phyloP scores from a whole-genome alignment of 2,113 vertebrate species.

The Mastomys coucha region DNA sequence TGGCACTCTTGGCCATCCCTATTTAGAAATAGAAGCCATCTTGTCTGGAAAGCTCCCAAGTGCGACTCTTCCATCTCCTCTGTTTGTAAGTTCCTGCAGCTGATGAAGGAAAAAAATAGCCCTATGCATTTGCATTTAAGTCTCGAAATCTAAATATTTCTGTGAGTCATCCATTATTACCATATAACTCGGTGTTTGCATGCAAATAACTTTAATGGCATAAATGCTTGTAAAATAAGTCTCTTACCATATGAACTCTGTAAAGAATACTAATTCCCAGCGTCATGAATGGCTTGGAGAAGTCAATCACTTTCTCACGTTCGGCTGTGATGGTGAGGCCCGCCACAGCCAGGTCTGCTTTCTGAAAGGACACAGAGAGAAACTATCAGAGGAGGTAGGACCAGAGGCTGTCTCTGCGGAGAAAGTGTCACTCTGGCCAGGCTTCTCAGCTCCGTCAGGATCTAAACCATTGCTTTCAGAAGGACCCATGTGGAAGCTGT shows the following conservation, averaged over 20 bases:
- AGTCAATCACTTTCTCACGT: constrained; percentile 98
- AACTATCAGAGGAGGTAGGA: neutral
- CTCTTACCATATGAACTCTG: constrained; percentile 97
- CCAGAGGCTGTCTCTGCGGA: neutral
- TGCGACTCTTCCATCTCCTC: constrained; percentile 40
- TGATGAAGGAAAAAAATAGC: constrained; percentile 73
- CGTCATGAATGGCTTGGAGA: constrained; percentile 99
- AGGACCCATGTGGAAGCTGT: neutral
- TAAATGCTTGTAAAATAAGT: constrained; percentile 81
- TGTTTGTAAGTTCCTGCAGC: constrained; percentile 50
- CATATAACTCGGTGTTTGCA: constrained; percentile 72
- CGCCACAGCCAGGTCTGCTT: constrained; percentile 97
- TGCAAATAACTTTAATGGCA: constrained; percentile 82
- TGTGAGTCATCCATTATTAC: constrained; percentile 78
- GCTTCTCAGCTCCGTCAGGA: neutral
- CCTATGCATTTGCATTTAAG: constrained; percentile 75
- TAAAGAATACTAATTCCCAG: constrained; percentile 99
- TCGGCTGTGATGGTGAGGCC: constrained; percentile 98
- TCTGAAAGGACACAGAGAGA: constrained; percentile 87
- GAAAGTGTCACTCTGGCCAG: neutral
- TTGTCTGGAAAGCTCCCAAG: constrained; percentile 56
- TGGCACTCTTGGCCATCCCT: neutral
- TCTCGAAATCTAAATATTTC: constrained; percentile 84
- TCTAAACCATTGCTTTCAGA: neutral
- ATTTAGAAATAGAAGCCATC: constrained; percentile 14